Percentiles rank a stretch among this genome's conserved stretches.
These are phyloP conservation scores for Pollenia griseotomentosa DNA, from an alignment of 2,888 invertebrate species.

Conservation along the genomic window DNA sequence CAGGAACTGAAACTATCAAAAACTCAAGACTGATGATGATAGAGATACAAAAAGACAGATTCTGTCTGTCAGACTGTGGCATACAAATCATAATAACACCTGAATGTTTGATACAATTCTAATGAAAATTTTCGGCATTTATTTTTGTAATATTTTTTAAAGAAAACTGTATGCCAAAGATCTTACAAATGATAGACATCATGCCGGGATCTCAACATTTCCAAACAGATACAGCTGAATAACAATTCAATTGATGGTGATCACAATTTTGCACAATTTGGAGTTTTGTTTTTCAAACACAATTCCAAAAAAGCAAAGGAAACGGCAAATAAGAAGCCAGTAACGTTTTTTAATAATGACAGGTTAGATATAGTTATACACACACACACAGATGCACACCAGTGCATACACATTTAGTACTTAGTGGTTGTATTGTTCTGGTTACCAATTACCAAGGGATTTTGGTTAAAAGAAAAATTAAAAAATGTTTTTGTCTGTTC, in stretches of 20 bases:
- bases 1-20: constrained; percentile 3
- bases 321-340: constrained; percentile 40
- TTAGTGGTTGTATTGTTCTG: constrained; percentile 32
- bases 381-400: not conserved
- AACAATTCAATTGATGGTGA: constrained; percentile 17
- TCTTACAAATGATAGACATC: constrained; percentile 58
- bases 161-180: not conserved
- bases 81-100: constrained; percentile 67
- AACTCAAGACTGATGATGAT: not conserved
- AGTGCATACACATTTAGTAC: not conserved
- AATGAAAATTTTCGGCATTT: constrained; percentile 52
- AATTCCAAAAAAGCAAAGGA: not conserved
- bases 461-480: constrained; percentile 19
- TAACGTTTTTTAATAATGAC: constrained; percentile 55
- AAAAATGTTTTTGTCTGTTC: constrained; percentile 2
- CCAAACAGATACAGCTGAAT: constrained; percentile 40
- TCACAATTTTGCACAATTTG: constrained; percentile 61
- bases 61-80: constrained; percentile 36
- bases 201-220: constrained; percentile 52
- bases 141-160: constrained; percentile 9
- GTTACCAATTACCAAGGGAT: constrained; percentile 41
- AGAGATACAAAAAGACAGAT: not conserved
- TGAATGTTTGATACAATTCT: constrained; percentile 61
- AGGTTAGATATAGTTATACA: constrained; percentile 27
- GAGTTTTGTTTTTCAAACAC: constrained; percentile 24